Evolutionary conservation across 2,888 invertebrate species (phyloP), one percentile per base, ranked within the genome.

Genomic region (Leucoma salicis): DNA sequence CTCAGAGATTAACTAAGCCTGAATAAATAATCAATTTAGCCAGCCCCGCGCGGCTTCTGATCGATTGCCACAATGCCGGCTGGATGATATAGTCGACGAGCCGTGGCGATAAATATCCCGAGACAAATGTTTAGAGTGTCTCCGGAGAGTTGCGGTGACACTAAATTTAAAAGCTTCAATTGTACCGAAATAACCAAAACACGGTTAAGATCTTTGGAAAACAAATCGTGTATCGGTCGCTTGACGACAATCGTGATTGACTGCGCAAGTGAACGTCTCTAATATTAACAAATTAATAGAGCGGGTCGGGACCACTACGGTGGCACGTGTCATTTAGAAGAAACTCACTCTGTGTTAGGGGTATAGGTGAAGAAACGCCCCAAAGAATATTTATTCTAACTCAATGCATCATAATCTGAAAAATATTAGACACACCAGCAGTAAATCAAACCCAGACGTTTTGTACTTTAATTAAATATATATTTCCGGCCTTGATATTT

Each of bases 211-310:
- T 86, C 88, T 88, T 86, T 85, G 64, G 81, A 82, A 86, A 88
- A 89, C 88, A 87, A 87, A 89, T 89, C 85, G 88, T 78, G 79
- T 78, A 87, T 86, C 82, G 88, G 84, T 78, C 77, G 82, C 74
- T 76, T 77, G 88, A 79, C 85, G 86, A 86, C 87, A 85, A 83
- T 81, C 80, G 78, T 87, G 88, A 89, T 86, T 81, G 88, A 88
- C 83, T 86, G 88, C 88, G 83, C 88, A 86, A 82, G 86, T 89
- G 88, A 88, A 77, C 78, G 75, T 68, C 78, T 82, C 83, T 88
- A 88, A 88, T 88, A 87, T 87, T 88, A 89, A 88, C 88, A 88
- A 87, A 89, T 88, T 89, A 88, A 87, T 86, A 84, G 85, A 82
- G 77, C 72, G 69, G 66, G 70, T 66, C 68, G 64, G 66, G 59